Evolutionary conservation across 2,113 vertebrate genomes (phyloP).

Genomic region (Chrysemys picta): DNA sequence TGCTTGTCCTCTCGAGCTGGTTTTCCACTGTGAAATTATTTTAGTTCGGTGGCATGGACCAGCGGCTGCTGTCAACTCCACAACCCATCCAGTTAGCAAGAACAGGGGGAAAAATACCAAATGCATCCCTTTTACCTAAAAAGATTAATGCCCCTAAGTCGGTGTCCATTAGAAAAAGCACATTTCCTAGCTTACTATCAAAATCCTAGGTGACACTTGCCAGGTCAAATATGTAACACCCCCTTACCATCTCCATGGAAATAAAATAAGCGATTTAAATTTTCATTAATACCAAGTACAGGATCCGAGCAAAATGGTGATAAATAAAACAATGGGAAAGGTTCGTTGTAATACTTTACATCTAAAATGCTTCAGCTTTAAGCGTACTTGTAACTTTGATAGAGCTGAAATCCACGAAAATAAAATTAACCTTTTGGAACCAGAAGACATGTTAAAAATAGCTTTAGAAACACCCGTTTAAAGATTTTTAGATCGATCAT

Average conservation of each 20-base stretch:
- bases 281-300: constrained; percentile 4
- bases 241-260: not conserved
- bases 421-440: not conserved
- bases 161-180: not conserved
- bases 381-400: not conserved
- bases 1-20: constrained; percentile 67
- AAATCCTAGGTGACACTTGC: constrained; percentile 58
- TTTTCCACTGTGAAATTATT: constrained; percentile 72
- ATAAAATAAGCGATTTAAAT: constrained; percentile 31
- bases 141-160: constrained; percentile 45
- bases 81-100: constrained; percentile 60
- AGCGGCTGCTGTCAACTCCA: constrained; percentile 74
- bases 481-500: not conserved
- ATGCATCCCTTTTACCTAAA: constrained; percentile 53
- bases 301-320: not conserved
- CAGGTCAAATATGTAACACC: constrained; percentile 49
- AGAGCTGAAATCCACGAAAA: not conserved
- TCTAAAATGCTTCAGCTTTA: not conserved
- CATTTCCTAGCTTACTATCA: constrained; percentile 32
- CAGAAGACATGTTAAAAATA: not conserved
- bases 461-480: constrained; percentile 8
- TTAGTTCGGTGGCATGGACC: constrained; percentile 71
- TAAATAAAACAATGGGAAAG: not conserved
- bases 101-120: not conserved
- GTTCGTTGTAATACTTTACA: not conserved